These are phyloP conservation scores for Nyctereutes procyonoides DNA, from an alignment of 2,113 vertebrate genomes.

Conservation along the genomic window DNA sequence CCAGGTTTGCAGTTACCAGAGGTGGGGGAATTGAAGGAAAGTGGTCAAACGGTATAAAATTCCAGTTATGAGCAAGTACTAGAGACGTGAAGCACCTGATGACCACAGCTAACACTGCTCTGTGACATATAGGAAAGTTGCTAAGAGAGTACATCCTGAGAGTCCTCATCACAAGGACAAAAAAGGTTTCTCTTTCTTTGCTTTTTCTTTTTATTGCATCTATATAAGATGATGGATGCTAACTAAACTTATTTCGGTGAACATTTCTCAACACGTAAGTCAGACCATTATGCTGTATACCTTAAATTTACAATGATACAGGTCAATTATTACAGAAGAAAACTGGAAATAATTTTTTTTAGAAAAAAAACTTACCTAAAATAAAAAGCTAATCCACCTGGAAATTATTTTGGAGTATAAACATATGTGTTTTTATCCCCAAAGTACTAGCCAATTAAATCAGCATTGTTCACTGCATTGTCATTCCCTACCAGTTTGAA, in stretches of 20 bases:
- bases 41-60: not conserved
- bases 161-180: not conserved
- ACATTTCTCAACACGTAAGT: not conserved
- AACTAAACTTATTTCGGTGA: not conserved
- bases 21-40: not conserved
- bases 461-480: not conserved
- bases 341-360: not conserved
- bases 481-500: not conserved
- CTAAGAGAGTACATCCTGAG: not conserved
- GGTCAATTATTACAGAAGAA: not conserved
- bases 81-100: not conserved
- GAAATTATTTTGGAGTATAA: constrained; percentile 28
- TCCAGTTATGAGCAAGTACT: not conserved
- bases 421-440: not conserved
- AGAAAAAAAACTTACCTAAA: not conserved
- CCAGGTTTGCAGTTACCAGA: not conserved
- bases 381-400: not conserved
- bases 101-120: not conserved
- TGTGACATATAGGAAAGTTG: not conserved
- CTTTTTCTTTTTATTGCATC: not conserved
- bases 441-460: constrained; percentile 11
- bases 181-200: not conserved
- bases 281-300: not conserved
- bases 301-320: not conserved
- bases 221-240: not conserved